Evolutionary conservation across 2,888 invertebrate genomes (phyloP).

Genomic region (Cyrtodaria siliqua): DNA sequence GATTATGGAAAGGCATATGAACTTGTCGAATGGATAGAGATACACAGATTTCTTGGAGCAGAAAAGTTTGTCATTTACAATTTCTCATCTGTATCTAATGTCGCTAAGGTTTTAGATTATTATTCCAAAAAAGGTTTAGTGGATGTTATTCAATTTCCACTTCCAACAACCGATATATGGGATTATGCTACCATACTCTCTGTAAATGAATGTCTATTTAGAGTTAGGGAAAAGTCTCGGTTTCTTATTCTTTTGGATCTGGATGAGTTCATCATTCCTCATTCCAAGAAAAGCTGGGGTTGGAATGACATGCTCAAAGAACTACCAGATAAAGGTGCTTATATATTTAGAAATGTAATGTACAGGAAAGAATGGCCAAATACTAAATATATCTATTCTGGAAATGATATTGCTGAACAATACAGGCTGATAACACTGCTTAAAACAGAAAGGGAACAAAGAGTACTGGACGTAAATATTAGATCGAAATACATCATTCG

Average conservation of each 20-base stretch:
- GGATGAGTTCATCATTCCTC: conserved; percentile 83
- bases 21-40: conserved; percentile 81
- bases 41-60: conserved; percentile 79
- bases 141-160: conserved; percentile 76
- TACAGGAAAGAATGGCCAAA: conserved; percentile 72
- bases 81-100: conserved; percentile 70
- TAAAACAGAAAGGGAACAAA: conserved; percentile 62
- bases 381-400: too few relatives aligned
- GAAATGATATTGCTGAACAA: conserved; percentile 40
- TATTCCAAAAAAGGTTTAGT: conserved; percentile 67
- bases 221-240: conserved; percentile 66
- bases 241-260: conserved; percentile 80
- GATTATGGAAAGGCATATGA: conserved; percentile 71
- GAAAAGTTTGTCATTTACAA: conserved; percentile 78
- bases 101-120: conserved; percentile 67
- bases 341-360: conserved; percentile 64
- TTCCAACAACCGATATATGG: conserved; percentile 67
- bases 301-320: too few relatives aligned
- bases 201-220: conserved; percentile 82
- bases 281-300: conserved; percentile 3
- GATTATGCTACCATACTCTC: conserved; percentile 79
- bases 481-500: conserved; percentile 52
- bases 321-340: conserved; percentile 10
- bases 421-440: conserved; percentile 64
- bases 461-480: conserved; percentile 40